Evolutionary conservation across 2,113 vertebrate genomes (phyloP).

Genomic region (Anhinga rufa): DNA sequence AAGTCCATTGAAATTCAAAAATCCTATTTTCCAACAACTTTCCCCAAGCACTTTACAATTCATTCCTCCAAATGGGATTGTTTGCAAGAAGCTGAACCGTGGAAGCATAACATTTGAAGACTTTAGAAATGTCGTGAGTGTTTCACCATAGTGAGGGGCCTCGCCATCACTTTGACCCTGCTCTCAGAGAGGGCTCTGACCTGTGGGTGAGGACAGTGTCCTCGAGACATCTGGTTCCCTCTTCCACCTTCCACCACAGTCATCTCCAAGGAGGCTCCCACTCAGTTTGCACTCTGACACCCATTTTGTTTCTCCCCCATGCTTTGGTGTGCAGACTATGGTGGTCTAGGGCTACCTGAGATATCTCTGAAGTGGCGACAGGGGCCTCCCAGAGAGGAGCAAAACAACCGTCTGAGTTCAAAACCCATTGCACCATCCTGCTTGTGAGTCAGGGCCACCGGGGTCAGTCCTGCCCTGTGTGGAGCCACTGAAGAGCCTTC

Average conservation of each 20-base stretch:
- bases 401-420: not conserved
- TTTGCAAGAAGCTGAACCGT: not conserved
- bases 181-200: not conserved
- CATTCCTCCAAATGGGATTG: not conserved
- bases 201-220: not conserved
- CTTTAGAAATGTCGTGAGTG: not conserved
- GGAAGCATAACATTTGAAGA: not conserved
- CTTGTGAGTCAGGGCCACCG: fast-evolving
- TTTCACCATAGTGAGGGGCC: not conserved
- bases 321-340: not conserved
- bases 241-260: not conserved
- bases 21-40: not conserved
- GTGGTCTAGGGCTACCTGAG: not conserved
- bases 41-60: not conserved
- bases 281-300: not conserved
- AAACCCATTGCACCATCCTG: not conserved
- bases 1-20: conserved; percentile 1
- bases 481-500: not conserved
- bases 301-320: not conserved
- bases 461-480: fast-evolving
- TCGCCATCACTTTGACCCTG: not conserved
- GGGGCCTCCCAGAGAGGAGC: not conserved
- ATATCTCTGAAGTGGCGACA: not conserved
- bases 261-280: not conserved
- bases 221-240: not conserved